Percentiles rank a stretch among this genome's conserved stretches.
Evolutionary conservation across 2,797 vertebrate species (phyloP).

Genomic region (Karalla daura): DNA sequence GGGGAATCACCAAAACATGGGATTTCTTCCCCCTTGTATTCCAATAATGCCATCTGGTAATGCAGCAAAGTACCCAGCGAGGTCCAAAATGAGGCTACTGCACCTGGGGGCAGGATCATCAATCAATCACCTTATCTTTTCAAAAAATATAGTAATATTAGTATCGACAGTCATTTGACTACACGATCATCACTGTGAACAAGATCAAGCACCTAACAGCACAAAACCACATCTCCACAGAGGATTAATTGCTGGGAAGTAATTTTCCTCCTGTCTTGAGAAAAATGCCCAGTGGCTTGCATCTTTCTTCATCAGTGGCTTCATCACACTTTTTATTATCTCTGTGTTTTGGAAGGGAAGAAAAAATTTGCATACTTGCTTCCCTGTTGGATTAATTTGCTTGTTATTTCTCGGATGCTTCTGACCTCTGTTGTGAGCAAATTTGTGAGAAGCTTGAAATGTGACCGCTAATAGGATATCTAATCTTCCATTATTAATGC

Average conservation of each 20-base stretch:
- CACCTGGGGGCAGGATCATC: not conserved
- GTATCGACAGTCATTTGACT: slow-evolving; percentile 26
- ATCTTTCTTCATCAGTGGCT: slow-evolving; percentile 38
- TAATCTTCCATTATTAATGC: slow-evolving; percentile 63
- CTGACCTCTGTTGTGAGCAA: slow-evolving; percentile 56
- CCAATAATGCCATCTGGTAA: not conserved
- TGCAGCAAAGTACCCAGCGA: not conserved
- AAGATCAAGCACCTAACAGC: slow-evolving; percentile 45
- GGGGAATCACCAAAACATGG: not conserved
- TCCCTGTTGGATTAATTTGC: slow-evolving; percentile 55
- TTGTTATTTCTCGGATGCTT: slow-evolving; percentile 46
- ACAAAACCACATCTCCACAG: slow-evolving; percentile 39
- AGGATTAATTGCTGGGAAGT: slow-evolving; percentile 57
- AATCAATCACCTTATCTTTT: not conserved
- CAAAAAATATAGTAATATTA: slow-evolving; percentile 5
- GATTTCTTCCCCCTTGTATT: not conserved
- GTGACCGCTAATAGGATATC: slow-evolving; percentile 56
- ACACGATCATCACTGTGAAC: slow-evolving; percentile 22
- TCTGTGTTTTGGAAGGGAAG: slow-evolving; percentile 19
- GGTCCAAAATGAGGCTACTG: not conserved
- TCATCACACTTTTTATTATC: slow-evolving; percentile 33
- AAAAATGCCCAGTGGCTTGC: slow-evolving; percentile 39
- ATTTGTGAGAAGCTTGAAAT: slow-evolving; percentile 56
- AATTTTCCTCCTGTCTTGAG: slow-evolving; percentile 42
- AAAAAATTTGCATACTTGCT: slow-evolving; percentile 27